Evolutionary conservation across 2,888 invertebrate species (phyloP).

Genomic region (Pomacea canaliculata): DNA sequence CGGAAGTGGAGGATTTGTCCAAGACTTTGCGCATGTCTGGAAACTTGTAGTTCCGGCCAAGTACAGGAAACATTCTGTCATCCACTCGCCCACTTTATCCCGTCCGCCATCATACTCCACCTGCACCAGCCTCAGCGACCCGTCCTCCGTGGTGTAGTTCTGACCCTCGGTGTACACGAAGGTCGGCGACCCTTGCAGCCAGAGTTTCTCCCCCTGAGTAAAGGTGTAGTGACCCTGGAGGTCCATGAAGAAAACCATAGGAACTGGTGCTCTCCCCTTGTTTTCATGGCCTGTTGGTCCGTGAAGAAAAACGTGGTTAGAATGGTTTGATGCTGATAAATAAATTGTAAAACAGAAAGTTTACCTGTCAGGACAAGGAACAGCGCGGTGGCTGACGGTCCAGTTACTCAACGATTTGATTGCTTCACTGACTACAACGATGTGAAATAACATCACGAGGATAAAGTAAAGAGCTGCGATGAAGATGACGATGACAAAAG

Average conservation of each 20-base stretch:
- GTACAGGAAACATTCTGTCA: constrained; percentile 15
- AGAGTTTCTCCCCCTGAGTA: not conserved
- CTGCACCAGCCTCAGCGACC: constrained; percentile 17
- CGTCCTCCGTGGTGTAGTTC: not conserved
- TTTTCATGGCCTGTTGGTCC: not conserved
- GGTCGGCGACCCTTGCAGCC: not conserved
- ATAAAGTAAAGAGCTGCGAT: not conserved
- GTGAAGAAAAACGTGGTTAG: too few relatives aligned
- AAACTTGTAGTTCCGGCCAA: constrained; percentile 16
- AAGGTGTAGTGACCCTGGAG: not conserved
- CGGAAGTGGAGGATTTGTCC: constrained; percentile 11
- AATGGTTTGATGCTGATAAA: too few relatives aligned
- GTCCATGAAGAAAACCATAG: not conserved
- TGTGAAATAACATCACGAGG: not conserved
- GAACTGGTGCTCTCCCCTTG: not conserved
- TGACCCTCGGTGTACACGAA: not conserved
- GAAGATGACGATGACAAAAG: too few relatives aligned
- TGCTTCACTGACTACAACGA: too few relatives aligned
- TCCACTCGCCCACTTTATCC: constrained; percentile 25
- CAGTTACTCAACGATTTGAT: too few relatives aligned
- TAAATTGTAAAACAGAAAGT: too few relatives aligned
- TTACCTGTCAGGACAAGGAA: too few relatives aligned
- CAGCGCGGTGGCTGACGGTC: too few relatives aligned
- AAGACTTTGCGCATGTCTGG: constrained; percentile 14
- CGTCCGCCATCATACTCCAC: constrained; percentile 1